phyloP scores from a whole-genome alignment of 2,797 vertebrate species.

The Loris lydekkerianus region DNA sequence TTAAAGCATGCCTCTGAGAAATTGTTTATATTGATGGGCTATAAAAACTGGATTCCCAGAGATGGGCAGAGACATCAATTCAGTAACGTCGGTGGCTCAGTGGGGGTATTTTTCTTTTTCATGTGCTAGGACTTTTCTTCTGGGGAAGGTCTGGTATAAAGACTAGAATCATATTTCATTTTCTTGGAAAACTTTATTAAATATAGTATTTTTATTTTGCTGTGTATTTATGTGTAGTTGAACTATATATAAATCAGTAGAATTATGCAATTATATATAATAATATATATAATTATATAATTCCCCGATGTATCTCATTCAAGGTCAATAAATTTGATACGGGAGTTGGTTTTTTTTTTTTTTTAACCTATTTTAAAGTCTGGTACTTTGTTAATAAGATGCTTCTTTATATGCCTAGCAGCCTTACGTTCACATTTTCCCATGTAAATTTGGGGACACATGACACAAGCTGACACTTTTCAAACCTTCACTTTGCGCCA shows the following conservation, averaged over 20 bases:
- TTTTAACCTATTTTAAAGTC: not conserved
- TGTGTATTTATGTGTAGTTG: not conserved
- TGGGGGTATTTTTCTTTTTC: constrained; percentile 16
- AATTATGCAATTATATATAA: not conserved
- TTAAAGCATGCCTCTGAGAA: constrained; percentile 33
- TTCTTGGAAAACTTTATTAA: constrained; percentile 29
- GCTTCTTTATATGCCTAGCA: not conserved
- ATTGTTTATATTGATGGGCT: not conserved
- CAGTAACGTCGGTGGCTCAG: too few species aligned
- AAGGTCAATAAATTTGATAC: not conserved
- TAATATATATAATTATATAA: not conserved
- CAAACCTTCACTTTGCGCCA: not conserved
- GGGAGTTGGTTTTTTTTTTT: not conserved
- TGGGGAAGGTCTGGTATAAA: not conserved
- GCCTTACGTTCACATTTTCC: not conserved
- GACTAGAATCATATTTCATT: constrained; percentile 15
- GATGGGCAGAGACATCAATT: not conserved
- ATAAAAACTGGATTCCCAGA: not conserved
- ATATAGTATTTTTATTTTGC: not conserved
- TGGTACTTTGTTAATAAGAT: not conserved
- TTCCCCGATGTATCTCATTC: not conserved
- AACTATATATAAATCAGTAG: not conserved
- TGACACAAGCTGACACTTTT: not conserved
- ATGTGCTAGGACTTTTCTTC: not conserved
- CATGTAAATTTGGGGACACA: not conserved